Percentiles rank a stretch among this genome's conserved stretches.
Conservation (phyloP, 1,140 invertebrate genomes). For the Papilio xuthus region DNA sequence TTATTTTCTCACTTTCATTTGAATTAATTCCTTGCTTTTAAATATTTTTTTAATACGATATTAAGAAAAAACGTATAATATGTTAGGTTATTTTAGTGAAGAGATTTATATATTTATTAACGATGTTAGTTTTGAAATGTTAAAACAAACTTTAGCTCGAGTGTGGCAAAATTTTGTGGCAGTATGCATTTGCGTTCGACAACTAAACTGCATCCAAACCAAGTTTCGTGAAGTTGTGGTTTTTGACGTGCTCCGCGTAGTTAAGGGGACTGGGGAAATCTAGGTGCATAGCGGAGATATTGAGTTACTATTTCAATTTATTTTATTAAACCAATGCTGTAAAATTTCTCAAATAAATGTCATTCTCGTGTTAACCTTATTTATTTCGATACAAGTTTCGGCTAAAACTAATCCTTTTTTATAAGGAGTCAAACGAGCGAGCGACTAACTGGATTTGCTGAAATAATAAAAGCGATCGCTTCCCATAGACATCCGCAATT, state of each 20-base stretch:
- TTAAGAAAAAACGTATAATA: neutral
- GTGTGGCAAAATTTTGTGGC: constrained; percentile 33
- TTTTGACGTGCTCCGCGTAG: constrained; percentile 34
- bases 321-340: neutral
- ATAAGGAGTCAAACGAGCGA: no score
- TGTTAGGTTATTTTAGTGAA: neutral
- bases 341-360: no score
- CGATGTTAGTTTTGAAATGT: constrained; percentile 18
- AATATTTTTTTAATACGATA: no score
- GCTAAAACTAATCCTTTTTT: no score
- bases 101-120: neutral
- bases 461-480: no score
- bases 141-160: constrained; percentile 9
- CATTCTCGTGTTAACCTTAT: no score
- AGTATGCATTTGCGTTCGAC: constrained; percentile 16
- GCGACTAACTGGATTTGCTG: no score
- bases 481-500: no score
- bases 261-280: constrained; percentile 6
- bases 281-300: neutral
- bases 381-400: no score
- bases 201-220: constrained; percentile 36
- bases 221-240: constrained; percentile 36
- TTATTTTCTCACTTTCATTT: no score
- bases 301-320: neutral
- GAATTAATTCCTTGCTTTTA: no score